Evolutionary conservation across 2,113 vertebrate species (phyloP).

Genomic region (Crotalus viridis): DNA sequence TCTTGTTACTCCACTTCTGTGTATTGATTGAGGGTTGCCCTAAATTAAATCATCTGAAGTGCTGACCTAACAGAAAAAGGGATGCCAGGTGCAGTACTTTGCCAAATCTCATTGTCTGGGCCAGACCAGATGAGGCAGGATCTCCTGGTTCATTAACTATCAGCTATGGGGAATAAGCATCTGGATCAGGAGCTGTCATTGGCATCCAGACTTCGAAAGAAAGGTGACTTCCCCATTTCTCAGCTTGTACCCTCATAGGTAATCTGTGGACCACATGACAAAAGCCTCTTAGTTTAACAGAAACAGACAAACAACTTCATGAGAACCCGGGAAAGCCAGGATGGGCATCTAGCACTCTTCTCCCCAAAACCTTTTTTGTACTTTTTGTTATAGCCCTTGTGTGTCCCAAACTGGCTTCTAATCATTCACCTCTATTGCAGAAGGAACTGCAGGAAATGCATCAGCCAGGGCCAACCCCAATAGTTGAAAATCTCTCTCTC

Average conservation of each 20-base stretch:
- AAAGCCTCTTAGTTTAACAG: neutral
- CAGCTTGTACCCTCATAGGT: neutral
- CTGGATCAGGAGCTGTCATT: neutral
- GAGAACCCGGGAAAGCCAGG: neutral
- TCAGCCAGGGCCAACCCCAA: neutral
- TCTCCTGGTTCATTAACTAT: neutral
- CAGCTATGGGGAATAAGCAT: neutral
- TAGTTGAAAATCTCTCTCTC: neutral
- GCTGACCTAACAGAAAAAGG: neutral
- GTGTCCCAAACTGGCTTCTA: neutral
- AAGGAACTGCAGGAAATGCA: neutral
- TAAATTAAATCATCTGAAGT: slow-evolving; percentile 3
- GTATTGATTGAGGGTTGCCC: neutral
- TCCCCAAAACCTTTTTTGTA: neutral
- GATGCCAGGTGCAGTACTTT: neutral
- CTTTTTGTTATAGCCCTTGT: neutral
- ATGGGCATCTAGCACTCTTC: neutral
- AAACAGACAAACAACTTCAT: neutral
- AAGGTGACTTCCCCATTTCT: neutral
- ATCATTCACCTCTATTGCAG: neutral
- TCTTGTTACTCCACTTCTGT: slow-evolving; percentile 19
- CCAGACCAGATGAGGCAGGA: neutral
- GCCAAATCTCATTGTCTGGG: neutral
- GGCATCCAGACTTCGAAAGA: neutral
- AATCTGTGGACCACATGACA: neutral